Evolutionary conservation across 1,140 invertebrate genomes (phyloP), one percentile per base, ranked within the genome.

Genomic region (Bombus pascuorum): DNA sequence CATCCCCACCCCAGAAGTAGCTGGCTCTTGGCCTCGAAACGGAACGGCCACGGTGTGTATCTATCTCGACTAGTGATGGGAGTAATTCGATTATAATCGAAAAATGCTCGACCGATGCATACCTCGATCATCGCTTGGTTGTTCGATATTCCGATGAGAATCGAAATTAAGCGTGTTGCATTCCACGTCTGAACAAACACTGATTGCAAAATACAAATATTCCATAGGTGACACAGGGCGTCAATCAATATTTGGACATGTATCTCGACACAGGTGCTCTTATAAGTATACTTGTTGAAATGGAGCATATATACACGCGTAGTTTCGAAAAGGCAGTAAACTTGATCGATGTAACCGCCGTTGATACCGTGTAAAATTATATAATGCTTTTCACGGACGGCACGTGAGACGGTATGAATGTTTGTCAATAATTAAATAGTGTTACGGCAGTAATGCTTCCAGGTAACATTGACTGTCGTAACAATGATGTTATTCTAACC

Each of bases 21-120:
- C 77, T 74, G 71, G 81, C 86, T 89, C 82, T 89, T 90, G 83
- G 83, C 86, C 86, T 89, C 83, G 77, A 88, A 91, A 90, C 68
- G 59, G 65, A 83, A 88, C 76, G 86, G 34, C 70, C 73, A 72
- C 83, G 62, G 82, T 37, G 65, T 78, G 75, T 53, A 71, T 65
- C 75, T 42, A 72, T 62, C 57, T 78, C 57, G 37, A 5, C 75
- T 82, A 47, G 65, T 39, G 57, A 80, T 70, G 47, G 76, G 6
- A 62, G 75, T 73, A 80, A 85, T 80, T 85, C 42, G 59, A 85
- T 85, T 85, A 85, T 84, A 66, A 18, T 79, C 59, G 77, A 47
- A 71, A 84, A 71, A 79, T 25, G 39, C 32, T 47, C 37, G 12
- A 65, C 53, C 76, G 68, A 85, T 79, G 32, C 4, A 25, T 32